A percentile compares a stretch with the other conserved stretches of the same genome.
These are phyloP conservation scores for Rhamphomyia laevipes DNA, from an alignment of 2,888 invertebrate genomes.

Conservation along the genomic window DNA sequence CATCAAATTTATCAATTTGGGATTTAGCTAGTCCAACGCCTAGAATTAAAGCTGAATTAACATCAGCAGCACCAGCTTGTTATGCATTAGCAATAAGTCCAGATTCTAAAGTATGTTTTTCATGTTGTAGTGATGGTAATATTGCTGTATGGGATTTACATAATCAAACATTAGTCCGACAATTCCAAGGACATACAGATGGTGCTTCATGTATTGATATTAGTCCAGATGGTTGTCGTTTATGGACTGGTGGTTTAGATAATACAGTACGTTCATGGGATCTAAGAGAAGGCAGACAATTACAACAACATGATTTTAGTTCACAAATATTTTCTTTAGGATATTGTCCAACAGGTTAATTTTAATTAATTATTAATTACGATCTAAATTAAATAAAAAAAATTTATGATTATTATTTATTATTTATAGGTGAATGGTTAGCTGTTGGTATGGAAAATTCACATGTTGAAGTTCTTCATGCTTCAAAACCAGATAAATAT, in stretches of 20 bases:
- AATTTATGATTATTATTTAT: neutral
- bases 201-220: conserved; percentile 98
- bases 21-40: conserved; percentile 87
- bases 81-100: conserved; percentile 96
- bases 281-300: conserved; percentile 78
- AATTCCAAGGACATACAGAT: conserved; percentile 93
- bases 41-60: conserved; percentile 80
- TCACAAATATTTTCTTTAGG: conserved; percentile 78
- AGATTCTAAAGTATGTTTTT: conserved; percentile 95
- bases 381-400: neutral
- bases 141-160: conserved; percentile 94
- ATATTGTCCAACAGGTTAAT: conserved; percentile 77
- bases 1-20: conserved; percentile 91
- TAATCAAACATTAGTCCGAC: conserved; percentile 82
- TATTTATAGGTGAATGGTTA: conserved; percentile 68
- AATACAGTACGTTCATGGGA: conserved; percentile 97
- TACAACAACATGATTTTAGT: conserved; percentile 91
- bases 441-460: conserved; percentile 99
- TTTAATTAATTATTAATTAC: neutral
- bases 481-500: conserved; percentile 87
- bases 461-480: conserved; percentile 87
- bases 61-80: conserved; percentile 89
- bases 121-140: conserved; percentile 97
- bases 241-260: conserved; percentile 91
- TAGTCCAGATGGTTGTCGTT: conserved; percentile 78